Base-by-base conservation (phyloP, 2,797 vertebrate species). In the Martes flavigula region DNA sequence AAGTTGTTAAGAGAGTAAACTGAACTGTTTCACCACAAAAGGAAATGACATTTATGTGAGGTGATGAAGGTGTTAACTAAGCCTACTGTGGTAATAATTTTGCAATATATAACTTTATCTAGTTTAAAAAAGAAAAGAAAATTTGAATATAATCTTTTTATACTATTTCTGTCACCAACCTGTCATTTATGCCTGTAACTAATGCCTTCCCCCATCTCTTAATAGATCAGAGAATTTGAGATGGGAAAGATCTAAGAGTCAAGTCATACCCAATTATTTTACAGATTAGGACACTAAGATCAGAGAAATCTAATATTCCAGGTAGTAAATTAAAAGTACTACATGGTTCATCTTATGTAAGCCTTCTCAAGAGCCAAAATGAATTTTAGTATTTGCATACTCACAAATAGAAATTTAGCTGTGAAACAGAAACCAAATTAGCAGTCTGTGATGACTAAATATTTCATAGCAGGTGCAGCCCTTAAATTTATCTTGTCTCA, bases 381-480 rank as follows among this genome's bases (percentile, higher is more conserved):
- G 84, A 91, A 91, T 89, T 95, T 93, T 92, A 35, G 20, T 60
- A 96, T 94, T 30, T 3, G 77, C 46, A 93, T 86, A 91, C 89
- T 93, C 68, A 13, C 48, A 96, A 97, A 97, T 94, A 96, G 92
- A 94, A 54, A 32, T 83, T 79, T 87, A 83, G 70, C 60, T 72
- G 89, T 64, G 81, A 60, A 62, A 90, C 0, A 38, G 51, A 95
- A 96, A 70, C 38, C 70, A 90, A 94, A 40, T 56, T 95, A 96
- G 91, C 64, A 84, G 90, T 75, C 87, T 84, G 89, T 83, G 62
- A 54, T 35, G 87, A 91, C 86, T 94, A 95, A 95, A 91, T 54
- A 75, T 96, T 70, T 75, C 93, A 46, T 21, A 97, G 84, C 85
- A 97, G 90, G 77, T 95, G 94, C 90, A 70, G 40, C 90, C 66